These are phyloP conservation scores for Mythimna ferrago DNA, from an alignment of 2,888 invertebrate species.

Conservation along the genomic window DNA sequence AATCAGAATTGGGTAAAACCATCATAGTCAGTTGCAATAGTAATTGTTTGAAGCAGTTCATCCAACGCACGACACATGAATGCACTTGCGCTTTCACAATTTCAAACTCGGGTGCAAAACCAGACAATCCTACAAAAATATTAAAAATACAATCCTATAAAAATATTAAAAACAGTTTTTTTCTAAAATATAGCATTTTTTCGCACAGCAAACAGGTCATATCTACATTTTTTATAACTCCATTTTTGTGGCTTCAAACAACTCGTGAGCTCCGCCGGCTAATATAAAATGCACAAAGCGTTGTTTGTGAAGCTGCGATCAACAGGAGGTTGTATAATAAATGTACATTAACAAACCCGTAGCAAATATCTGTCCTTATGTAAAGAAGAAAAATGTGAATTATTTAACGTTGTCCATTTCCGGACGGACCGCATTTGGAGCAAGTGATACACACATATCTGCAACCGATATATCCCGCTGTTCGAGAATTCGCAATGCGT, in stretches of 20 bases:
- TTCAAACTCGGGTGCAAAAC: too few species aligned
- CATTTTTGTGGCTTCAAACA: neutral
- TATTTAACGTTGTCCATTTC: conserved; percentile 53
- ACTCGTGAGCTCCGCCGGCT: neutral
- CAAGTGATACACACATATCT: conserved; percentile 12
- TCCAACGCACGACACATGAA: too few species aligned
- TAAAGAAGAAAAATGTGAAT: conserved; percentile 48
- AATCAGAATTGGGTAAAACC: too few species aligned
- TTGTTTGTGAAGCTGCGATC: conserved; percentile 20
- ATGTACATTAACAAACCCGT: conserved; percentile 23
- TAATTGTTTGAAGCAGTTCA: too few species aligned
- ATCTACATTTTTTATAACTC: conserved; percentile 4
- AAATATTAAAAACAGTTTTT: too few species aligned
- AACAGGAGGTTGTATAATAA: conserved; percentile 25
- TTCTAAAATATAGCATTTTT: too few species aligned
- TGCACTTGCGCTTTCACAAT: too few species aligned
- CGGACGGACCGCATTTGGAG: conserved; percentile 32
- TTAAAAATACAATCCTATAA: too few species aligned
- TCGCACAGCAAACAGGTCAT: conserved; percentile 9
- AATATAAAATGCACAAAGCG: conserved; percentile 37
- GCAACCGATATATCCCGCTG: conserved; percentile 41
- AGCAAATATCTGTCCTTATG: conserved; percentile 20
- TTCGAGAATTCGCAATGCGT: conserved; percentile 22
- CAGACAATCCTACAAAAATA: too few species aligned
- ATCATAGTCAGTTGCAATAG: too few species aligned